These are phyloP conservation scores for Antechinus flavipes DNA, from an alignment of 2,113 vertebrate genomes.

Conservation along the genomic window DNA sequence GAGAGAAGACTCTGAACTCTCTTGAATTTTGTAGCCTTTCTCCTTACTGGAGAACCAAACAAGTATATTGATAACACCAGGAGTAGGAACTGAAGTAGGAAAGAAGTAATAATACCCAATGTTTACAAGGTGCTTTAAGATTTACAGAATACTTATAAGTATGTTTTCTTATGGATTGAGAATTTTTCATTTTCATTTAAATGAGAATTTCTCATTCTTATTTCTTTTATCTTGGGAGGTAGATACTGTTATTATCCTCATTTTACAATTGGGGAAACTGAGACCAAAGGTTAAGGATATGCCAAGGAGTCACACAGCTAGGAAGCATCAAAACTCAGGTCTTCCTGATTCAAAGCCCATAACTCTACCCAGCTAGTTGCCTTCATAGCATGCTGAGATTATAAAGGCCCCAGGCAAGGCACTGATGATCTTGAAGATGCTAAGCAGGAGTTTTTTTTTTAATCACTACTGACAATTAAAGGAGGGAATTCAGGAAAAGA, in stretches of 20 bases:
- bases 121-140: not conserved
- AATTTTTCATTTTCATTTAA: not conserved
- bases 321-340: not conserved
- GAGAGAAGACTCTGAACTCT: not conserved
- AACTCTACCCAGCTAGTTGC: not conserved
- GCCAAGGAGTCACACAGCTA: not conserved
- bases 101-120: not conserved
- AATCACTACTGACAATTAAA: not conserved
- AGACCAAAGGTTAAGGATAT: not conserved
- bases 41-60: not conserved
- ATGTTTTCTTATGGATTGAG: not conserved
- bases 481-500: not conserved
- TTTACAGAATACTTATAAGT: not conserved
- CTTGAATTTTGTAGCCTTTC: not conserved
- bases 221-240: not conserved
- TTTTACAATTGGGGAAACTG: not conserved
- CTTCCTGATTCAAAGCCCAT: not conserved
- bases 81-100: not conserved
- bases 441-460: not conserved
- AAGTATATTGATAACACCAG: not conserved
- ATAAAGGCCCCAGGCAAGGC: not conserved
- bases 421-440: not conserved
- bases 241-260: not conserved
- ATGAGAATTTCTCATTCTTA: not conserved
- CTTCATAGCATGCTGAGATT: not conserved